phyloP scores from a whole-genome alignment of 2,113 vertebrate species.

The Neogobius melanostomus region DNA sequence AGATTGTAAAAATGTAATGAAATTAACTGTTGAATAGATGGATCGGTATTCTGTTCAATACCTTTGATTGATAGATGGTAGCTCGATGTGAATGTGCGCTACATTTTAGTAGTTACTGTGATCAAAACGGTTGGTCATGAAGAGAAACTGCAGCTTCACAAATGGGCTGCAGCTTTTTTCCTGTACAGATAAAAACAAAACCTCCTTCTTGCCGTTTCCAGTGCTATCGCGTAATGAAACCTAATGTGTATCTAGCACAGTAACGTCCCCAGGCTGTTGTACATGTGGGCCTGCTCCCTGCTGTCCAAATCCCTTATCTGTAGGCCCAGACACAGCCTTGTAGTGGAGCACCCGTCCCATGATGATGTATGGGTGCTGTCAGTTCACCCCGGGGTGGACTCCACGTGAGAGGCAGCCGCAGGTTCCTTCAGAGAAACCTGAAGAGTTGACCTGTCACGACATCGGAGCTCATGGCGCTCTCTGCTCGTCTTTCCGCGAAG shows the following conservation, averaged over 20 bases:
- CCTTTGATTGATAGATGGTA: no score
- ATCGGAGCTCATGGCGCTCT: slow-evolving; percentile 36
- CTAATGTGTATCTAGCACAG: slow-evolving; percentile 15
- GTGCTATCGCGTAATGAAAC: neutral
- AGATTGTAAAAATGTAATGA: no score
- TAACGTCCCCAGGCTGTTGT: slow-evolving; percentile 30
- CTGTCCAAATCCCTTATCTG: slow-evolving; percentile 49
- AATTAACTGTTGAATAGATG: no score
- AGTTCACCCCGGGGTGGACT: slow-evolving; percentile 43
- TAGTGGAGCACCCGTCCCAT: slow-evolving; percentile 30
- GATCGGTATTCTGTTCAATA: no score
- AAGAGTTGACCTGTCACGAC: slow-evolving; percentile 58
- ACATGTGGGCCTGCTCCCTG: slow-evolving; percentile 23
- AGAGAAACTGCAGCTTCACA: no score
- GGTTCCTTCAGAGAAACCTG: slow-evolving; percentile 53
- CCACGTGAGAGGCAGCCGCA: slow-evolving; percentile 52
- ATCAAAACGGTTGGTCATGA: no score
- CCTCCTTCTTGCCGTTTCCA: no score
- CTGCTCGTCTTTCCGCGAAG: neutral
- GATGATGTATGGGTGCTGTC: slow-evolving; percentile 69
- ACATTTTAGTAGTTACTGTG: no score
- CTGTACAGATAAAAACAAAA: no score
- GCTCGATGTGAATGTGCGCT: no score
- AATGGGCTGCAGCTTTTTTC: no score
- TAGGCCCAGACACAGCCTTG: slow-evolving; percentile 47